Evolutionary conservation across 1,140 invertebrate genomes (phyloP), one percentile per base, ranked within the genome.

Genomic region (Pissodes strobi): DNA sequence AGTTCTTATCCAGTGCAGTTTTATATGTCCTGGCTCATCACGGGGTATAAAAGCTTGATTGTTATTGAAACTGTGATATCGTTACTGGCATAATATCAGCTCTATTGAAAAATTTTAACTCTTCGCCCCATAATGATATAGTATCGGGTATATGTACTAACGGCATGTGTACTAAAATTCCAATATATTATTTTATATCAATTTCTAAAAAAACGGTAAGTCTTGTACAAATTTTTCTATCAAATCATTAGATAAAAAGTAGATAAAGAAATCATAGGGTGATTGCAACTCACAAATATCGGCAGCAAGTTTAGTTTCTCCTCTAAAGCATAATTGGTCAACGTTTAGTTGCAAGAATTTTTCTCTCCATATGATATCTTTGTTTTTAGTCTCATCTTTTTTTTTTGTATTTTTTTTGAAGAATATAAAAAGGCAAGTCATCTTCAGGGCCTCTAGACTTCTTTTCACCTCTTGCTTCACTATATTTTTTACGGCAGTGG

Each of bases 61-160:
- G 41, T 77, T 59, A 61, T 75, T 76, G 64, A 77, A 75, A 66
- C 76, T 78, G 72, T 59, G 76, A 79, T 60, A 66, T 67, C 21
- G 78, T 79, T 23, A 72, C 45, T 15, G 68, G 39, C 73, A 75
- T 78, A 15, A 66, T 66, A 68, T 73, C 68, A 63, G 61, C 69
- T 63, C 77, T 72, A 23, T 49, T 68, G 46, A 70, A 55, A 71
- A 71, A 76, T 69, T 71, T 69, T 62, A 55, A 21, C 8, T 39
- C 19, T 55, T 38, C 22, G 19, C 34, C 39, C 52, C 34, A 55
- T 10, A 38, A 39, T 15, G 52, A 55, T 48, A 72, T 70, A 8
- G 52, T 68, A 59, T 74, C 77, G 49, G 72, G 71, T 66, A 73
- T 73, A 66, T 70, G 64, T 63, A 75, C 67, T 27, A 78, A 59